Base-by-base conservation (phyloP, 2,888 invertebrate species). In the Catocala nupta region DNA sequence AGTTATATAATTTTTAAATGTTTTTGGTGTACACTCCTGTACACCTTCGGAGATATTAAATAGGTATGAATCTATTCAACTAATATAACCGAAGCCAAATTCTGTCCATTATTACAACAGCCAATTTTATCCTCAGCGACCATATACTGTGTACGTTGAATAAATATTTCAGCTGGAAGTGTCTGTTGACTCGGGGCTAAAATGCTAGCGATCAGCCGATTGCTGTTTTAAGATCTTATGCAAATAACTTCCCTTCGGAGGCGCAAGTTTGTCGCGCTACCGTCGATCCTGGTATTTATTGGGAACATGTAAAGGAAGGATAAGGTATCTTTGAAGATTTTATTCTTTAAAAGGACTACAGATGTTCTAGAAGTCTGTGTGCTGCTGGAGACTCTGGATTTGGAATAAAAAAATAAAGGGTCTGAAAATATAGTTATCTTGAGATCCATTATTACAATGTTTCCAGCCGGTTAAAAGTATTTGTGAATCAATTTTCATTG, bases 191-290 rank as follows among this genome's bases (percentile, higher is more conserved):
- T 88, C 76, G 77, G 66, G 81, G 82, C 83, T 87, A 85, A 88
- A 88, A 86, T 86, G 86, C 84, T 77, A 84, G 85, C 85, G 88
- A 90, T 90, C 88, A 85, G 77, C 71, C 84, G 85, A 89, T 89
- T 89, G 90, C 87, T 88, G 88, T 88, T 90, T 88, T 90, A 89
- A 90, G 89, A 89, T 90, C 89, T 90, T 90, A 89, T 89, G 89
- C 87, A 90, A 90, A 90, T 90, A 87, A 70, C 83, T 82, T 80
- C 74, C 65, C 81, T 80, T 80, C 80, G 75, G 71, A 83, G 84
- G 82, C 80, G 63, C 80, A 81, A 87, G 85, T 87, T 88, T 87
- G 85, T 87, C 85, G 84, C 77, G 80, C 80, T 81, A 77, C 78
- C 79, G 80, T 77, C 74, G 79, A 76, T 71, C 74, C 65, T 70